Evolutionary conservation across 92 coral and sea anemone genomes (phyloP).

Genomic region (Chrysogorgia sp.): DNA sequence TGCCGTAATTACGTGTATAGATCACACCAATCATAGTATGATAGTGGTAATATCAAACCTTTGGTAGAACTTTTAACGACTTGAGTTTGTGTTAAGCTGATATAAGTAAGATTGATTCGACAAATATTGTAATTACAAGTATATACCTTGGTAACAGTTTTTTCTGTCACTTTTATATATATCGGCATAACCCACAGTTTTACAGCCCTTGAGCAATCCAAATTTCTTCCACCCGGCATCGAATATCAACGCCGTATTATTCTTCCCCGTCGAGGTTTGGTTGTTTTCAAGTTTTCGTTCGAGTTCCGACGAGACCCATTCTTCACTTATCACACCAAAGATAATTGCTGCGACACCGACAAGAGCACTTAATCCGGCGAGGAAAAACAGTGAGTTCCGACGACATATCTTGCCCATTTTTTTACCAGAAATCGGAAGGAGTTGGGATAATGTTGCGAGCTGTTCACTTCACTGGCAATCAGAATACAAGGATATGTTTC

Average conservation of each 20-base stretch:
- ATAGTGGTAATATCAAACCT: too few relatives aligned
- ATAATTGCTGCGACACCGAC: constrained; percentile 1
- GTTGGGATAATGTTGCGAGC: neutral
- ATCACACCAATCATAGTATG: too few relatives aligned
- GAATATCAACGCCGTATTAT: neutral
- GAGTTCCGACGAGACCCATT: constrained; percentile 23
- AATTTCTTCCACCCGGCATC: constrained; percentile 36
- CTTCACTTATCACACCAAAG: constrained; percentile 1
- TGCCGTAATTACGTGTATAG: too few relatives aligned
- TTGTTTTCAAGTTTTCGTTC: neutral
- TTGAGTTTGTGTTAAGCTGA: too few relatives aligned
- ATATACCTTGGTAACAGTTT: constrained; percentile 29
- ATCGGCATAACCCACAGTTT: neutral
- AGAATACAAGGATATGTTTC: neutral
- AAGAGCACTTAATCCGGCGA: constrained; percentile 25
- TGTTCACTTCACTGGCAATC: neutral
- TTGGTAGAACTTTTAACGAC: too few relatives aligned
- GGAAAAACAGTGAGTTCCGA: constrained; percentile 37
- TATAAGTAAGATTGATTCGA: too few relatives aligned
- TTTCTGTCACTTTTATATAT: constrained; percentile 7
- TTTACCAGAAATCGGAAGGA: neutral
- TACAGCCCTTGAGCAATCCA: constrained; percentile 26
- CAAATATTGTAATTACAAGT: too few relatives aligned
- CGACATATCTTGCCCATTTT: constrained; percentile 42
- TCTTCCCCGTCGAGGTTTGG: neutral